Evolutionary conservation across 2,113 vertebrate genomes (phyloP), one percentile per base, ranked within the genome.

Genomic region (Daphoenositta chrysoptera): DNA sequence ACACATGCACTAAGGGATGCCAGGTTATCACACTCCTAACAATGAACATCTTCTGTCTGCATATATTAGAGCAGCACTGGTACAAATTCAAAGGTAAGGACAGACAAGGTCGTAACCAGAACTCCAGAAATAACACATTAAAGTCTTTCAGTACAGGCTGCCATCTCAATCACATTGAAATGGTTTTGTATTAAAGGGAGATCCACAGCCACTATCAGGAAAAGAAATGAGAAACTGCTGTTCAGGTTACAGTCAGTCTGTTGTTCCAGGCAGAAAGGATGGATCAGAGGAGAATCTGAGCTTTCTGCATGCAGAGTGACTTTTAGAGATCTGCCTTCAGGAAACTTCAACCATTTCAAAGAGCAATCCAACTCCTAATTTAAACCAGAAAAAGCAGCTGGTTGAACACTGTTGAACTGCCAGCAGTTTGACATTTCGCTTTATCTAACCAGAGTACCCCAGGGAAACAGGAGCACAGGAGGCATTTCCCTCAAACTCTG

Each of bases 321-420:
- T 96, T 90, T 72, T 33, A 73, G 51, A 92, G 50, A 70, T 81
- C 35, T 90, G 75, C 85, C 90, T 95, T 86, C 92, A 86, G 88
- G 71, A 95, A 91, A 77, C 79, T 44, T 27, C 13, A 94, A 86
- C 44, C 58, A 71, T 60, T 92, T 60, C 54, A 83, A 86, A 94
- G 39, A 92, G 61, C 27, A 63, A 58, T 48, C 64, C 70, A 90
- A 57, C 28, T 95, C 51, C 60, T 82, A 45, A 94, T 93, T 96
- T 93, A 20, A 70, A 94, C 60, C 79, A 66, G 70, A 77, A 95
- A 90, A 93, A 80, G 35, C 64, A 90, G 73, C 47, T 8, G 8
- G 48, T 23, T 75, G 82, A 87, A 50, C 19, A 54, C 72, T 37
- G 56, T 45, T 86, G 79, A 92, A 80, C 51, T 85, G 56, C 53